Evolutionary conservation across 2,113 vertebrate genomes (phyloP).

Genomic region (Antechinus stuartii): DNA sequence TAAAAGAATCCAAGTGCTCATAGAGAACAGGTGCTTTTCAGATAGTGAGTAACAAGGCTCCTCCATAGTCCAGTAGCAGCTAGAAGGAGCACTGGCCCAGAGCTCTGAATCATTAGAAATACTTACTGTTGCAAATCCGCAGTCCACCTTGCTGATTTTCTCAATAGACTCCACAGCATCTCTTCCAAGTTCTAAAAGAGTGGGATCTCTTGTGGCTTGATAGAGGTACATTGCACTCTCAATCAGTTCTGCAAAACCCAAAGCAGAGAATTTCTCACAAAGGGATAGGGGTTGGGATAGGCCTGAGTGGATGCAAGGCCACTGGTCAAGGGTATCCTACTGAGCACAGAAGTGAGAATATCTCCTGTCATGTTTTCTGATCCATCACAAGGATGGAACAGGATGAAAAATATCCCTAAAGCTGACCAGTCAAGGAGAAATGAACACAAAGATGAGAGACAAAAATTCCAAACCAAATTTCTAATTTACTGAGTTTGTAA

Average conservation of each 20-base stretch:
- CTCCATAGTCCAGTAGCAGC: background rate
- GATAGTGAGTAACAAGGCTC: background rate
- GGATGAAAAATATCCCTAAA: constrained; percentile 17
- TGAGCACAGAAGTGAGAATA: background rate
- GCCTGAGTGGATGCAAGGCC: background rate
- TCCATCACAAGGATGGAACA: background rate
- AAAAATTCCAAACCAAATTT: constrained; percentile 8
- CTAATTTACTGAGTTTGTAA: background rate
- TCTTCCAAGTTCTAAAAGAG: constrained; percentile 93
- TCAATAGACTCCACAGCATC: constrained; percentile 97
- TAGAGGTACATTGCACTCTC: constrained; percentile 99
- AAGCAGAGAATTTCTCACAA: constrained; percentile 41
- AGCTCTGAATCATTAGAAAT: background rate
- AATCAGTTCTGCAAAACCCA: constrained; percentile 91
- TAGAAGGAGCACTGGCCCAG: background rate
- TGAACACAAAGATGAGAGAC: constrained; percentile 14
- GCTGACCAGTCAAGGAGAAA: background rate
- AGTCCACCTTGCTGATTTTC: constrained; percentile 94
- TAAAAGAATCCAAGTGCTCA: background rate
- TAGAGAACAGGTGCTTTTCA: background rate
- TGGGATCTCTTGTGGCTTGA: constrained; percentile 95
- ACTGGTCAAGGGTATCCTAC: background rate
- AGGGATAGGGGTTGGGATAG: constrained; percentile 26
- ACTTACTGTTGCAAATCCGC: constrained; percentile 97
- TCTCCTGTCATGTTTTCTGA: constrained; percentile 34